Evolutionary conservation across 2,888 invertebrate species (phyloP), one percentile per base, ranked within the genome.

Genomic region (Caenorhabditis macrosperma): DNA sequence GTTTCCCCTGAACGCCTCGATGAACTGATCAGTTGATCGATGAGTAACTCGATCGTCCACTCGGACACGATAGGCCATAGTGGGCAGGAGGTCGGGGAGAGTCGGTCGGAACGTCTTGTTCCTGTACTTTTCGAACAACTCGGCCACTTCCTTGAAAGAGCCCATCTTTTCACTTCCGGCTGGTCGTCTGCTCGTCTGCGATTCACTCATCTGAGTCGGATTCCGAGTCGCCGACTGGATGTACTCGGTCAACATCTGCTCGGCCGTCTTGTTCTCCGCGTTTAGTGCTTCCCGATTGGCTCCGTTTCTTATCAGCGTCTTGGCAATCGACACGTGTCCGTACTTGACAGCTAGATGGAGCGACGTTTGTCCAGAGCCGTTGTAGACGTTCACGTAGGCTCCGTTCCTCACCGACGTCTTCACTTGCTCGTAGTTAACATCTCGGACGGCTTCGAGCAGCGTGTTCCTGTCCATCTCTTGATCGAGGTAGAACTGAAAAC

Each of bases 311-410:
- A 95, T 93, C 87, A 95, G 92, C 85, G 94, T 92, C 59, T 95
- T 94, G n/a, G 94, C 94, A 88, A 95, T 95, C 86, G 94, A 93
- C 75, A 96, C 92, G 92, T 96, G 96, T 0, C 96, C 96, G 92
- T 96, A 94, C 84, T 94, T 93, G 88, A 79, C 95, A 0, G 97
- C 97, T 97, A 97, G 97, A 91, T 98, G 97, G 83, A 98, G 92
- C 22, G 98, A 97, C 10, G 97, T 97, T 44, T 68, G 59, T 26
- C 68, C 68, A 24, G 50, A 50, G 4, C 5, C 50, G 33, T 68
- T 68, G 33, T 59, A 68, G 22, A 50, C 59, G 50, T 68, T 68
- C 17, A 68, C 44, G 20, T 30, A 68, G 3, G 35, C 57, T 50
- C 68, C 68, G 12, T 22, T 26, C 7, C 38, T 46, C 9, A 68